Evolutionary conservation across 2,113 vertebrate species (phyloP).

Genomic region (Myanophis thanlyinensis): DNA sequence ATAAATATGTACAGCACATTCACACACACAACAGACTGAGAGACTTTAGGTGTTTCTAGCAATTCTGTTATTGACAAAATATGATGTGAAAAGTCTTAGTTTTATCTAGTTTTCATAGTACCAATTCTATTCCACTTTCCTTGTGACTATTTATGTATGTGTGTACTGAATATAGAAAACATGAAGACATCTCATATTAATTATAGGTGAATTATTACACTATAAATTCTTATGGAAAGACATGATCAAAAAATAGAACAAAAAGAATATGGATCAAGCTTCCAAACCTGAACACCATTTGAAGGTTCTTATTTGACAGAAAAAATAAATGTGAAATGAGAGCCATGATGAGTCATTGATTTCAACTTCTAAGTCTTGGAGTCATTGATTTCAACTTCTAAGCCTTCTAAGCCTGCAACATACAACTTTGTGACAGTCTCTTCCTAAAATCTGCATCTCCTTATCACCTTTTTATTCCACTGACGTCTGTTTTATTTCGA

Average conservation of each 20-base stretch:
- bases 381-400: not conserved
- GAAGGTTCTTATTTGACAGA: constrained; percentile 38
- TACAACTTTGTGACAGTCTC: not conserved
- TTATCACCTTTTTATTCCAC: not conserved
- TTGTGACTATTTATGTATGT: constrained; percentile 43
- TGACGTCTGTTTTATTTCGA: not conserved
- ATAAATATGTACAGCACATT: not conserved
- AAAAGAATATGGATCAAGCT: constrained; percentile 24
- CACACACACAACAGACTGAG: not conserved
- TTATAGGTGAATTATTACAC: constrained; percentile 28
- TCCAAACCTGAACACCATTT: constrained; percentile 21
- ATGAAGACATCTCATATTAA: constrained; percentile 13
- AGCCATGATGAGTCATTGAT: constrained; percentile 15
- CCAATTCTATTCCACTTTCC: constrained; percentile 21
- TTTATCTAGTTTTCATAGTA: constrained; percentile 44
- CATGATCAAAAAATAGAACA: constrained; percentile 5
- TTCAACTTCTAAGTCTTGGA: constrained; percentile 1
- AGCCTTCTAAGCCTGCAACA: not conserved
- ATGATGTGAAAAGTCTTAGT: constrained; percentile 48
- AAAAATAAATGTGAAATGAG: constrained; percentile 40
- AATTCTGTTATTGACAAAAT: constrained; percentile 47
- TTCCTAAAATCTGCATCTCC: not conserved
- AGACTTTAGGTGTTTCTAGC: constrained; percentile 3
- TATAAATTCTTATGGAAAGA: constrained; percentile 37
- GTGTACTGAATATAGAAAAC: not conserved